Base-by-base conservation (phyloP, 2,113 vertebrate genomes). In the Lagopus muta region DNA sequence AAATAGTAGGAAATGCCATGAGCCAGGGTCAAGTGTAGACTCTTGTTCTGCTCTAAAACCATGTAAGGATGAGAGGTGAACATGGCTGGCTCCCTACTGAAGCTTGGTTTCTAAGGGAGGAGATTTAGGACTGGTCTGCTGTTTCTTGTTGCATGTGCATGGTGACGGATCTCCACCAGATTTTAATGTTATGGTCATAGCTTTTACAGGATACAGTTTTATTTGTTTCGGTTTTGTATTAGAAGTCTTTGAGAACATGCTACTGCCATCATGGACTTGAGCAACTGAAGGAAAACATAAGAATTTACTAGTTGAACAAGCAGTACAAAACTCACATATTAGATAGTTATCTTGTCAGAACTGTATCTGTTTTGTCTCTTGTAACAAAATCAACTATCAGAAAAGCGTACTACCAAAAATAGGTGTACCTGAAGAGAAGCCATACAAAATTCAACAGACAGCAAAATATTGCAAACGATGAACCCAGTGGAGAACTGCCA, bases 61-160 rank as follows among this genome's bases (percentile, higher is more conserved):
- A 69, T 81, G 83, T 94, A 93, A 88, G 72, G 94, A 89, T 77
- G 92, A 88, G 92, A 95, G 20, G 34, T 36, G 86, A 93, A 42
- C 69, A 24, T 75, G 76, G 76, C 32, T 34, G 77, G 42, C 28
- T 88, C 72, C 72, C 32, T 83, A 0, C 34, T 40, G 69, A 92
- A 43, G 32, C 11, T 57, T 78, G 13, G 28, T 36, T 86, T 83
- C 77, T 66, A 75, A 88, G 25, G 10, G 32, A 88, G 43, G 20
- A 75, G 71, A 67, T 52, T 71, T 74, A 90, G 34, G 70, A 50
- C 34, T 43, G 10, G 55, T 64, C 9, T 13, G 21, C 27, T 32
- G 8, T 40, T 88, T 74, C 42, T 78, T 9, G 9, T 8, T 78
- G 30, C 18, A n/a, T 5, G 17, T 30, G 22, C 15, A 77, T 7